These are phyloP conservation scores for Triplophysa tibetana DNA, from an alignment of 2,113 vertebrate genomes.

Conservation along the genomic window DNA sequence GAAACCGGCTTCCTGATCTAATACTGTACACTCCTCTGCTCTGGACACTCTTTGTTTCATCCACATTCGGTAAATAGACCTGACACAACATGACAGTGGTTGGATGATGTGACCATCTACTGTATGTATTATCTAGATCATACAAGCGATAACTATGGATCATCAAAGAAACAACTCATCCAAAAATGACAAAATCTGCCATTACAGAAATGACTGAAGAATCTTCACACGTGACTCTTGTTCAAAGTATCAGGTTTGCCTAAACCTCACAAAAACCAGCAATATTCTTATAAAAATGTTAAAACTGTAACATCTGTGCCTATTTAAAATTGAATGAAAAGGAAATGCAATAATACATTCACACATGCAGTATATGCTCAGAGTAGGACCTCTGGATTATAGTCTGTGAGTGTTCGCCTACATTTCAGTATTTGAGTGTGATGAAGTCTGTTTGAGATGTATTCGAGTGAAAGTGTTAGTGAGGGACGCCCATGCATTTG, in stretches of 20 bases:
- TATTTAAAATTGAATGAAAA: no score
- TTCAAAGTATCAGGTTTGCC: no score
- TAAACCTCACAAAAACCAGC: no score
- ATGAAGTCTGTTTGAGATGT: slow-evolving; percentile 32
- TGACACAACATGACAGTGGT: background rate
- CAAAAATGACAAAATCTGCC: no score
- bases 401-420: slow-evolving; percentile 1
- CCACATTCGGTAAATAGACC: background rate
- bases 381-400: background rate
- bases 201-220: no score
- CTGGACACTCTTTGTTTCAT: background rate
- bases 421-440: slow-evolving; percentile 34
- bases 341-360: background rate
- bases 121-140: background rate
- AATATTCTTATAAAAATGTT: no score
- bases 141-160: background rate
- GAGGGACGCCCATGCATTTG: slow-evolving; percentile 50
- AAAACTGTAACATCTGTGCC: no score
- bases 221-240: background rate
- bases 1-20: slow-evolving; percentile 42
- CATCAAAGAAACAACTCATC: background rate
- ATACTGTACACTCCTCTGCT: slow-evolving; percentile 27
- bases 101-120: background rate
- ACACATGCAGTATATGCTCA: background rate
- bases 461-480: slow-evolving; percentile 19